Evolutionary conservation across 2,888 invertebrate species (phyloP).

Genomic region (Sthenelais limicola): DNA sequence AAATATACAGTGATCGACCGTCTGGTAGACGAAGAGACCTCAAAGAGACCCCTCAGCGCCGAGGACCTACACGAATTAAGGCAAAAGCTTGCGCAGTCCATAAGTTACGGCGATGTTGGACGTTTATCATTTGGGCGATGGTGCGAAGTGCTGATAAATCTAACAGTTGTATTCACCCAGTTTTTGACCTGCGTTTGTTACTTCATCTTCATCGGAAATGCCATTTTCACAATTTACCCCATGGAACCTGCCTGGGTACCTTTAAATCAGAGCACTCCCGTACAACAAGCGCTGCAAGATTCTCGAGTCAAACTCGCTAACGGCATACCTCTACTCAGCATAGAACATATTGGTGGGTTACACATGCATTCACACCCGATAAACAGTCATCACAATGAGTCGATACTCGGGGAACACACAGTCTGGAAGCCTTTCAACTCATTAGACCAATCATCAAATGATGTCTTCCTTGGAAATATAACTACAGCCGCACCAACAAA

Average conservation of each 20-base stretch:
- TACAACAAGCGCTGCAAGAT: neutral
- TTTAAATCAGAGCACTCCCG: neutral
- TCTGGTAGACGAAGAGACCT: slow-evolving; percentile 26
- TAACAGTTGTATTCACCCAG: slow-evolving; percentile 65
- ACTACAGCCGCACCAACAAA: slow-evolving; percentile 11
- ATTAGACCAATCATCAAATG: slow-evolving; percentile 3
- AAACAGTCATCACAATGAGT: too few relatives aligned
- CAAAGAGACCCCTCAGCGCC: slow-evolving; percentile 18
- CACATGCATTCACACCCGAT: neutral
- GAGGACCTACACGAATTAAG: neutral
- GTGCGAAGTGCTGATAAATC: slow-evolving; percentile 39
- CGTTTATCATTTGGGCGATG: slow-evolving; percentile 36
- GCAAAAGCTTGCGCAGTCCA: slow-evolving; percentile 52
- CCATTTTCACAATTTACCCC: slow-evolving; percentile 27
- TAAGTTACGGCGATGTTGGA: slow-evolving; percentile 41
- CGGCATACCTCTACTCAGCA: slow-evolving; percentile 43
- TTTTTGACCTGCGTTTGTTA: slow-evolving; percentile 68
- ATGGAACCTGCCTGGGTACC: slow-evolving; percentile 16
- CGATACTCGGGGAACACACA: too few relatives aligned
- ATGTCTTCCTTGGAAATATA: neutral
- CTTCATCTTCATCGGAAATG: slow-evolving; percentile 65
- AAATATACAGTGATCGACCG: slow-evolving; percentile 61
- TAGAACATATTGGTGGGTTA: slow-evolving; percentile 17
- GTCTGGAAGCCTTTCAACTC: too few relatives aligned
- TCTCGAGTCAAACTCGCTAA: neutral